phyloP scores from a whole-genome alignment of 2,888 invertebrate genomes.

The Eumacrocentrus americanus region DNA sequence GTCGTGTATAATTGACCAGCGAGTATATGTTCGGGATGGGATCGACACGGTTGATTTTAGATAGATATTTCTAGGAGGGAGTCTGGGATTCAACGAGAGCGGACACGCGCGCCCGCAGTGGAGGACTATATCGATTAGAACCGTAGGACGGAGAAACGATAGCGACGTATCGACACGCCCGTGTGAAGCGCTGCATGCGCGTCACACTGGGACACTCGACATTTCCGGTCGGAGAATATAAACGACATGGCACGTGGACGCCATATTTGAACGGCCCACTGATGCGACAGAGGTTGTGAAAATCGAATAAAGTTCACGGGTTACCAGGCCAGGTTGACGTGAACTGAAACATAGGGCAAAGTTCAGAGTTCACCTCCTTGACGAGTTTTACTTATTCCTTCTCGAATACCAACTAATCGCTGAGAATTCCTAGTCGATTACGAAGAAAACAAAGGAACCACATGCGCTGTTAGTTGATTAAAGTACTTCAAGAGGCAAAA shows the following conservation, averaged over 20 bases:
- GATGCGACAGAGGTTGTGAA: no score
- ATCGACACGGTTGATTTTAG: conserved; percentile 15
- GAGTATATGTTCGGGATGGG: conserved; percentile 5
- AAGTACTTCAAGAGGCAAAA: conserved; percentile 43
- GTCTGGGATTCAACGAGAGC: conserved; percentile 17
- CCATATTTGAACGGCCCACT: not conserved
- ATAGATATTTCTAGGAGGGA: conserved; percentile 14
- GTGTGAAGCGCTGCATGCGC: not conserved
- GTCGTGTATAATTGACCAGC: conserved; percentile 1
- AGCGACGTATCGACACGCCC: not conserved
- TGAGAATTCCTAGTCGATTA: conserved; percentile 43
- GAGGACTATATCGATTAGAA: no score
- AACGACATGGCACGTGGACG: not conserved
- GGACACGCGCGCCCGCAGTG: conserved; percentile 8
- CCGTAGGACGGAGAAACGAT: conserved; percentile 6
- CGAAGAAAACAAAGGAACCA: conserved; percentile 43
- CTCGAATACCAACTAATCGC: not conserved
- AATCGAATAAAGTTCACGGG: conserved; percentile 46
- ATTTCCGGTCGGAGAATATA: not conserved
- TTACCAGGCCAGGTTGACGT: conserved; percentile 37
- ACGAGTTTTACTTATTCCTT: conserved; percentile 11
- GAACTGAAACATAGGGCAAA: conserved; percentile 32
- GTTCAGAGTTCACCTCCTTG: conserved; percentile 44
- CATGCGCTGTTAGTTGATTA: conserved; percentile 53
- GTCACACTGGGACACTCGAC: not conserved